These are phyloP conservation scores for Hypomecis punctinalis DNA, from an alignment of 2,888 invertebrate species.

Conservation along the genomic window DNA sequence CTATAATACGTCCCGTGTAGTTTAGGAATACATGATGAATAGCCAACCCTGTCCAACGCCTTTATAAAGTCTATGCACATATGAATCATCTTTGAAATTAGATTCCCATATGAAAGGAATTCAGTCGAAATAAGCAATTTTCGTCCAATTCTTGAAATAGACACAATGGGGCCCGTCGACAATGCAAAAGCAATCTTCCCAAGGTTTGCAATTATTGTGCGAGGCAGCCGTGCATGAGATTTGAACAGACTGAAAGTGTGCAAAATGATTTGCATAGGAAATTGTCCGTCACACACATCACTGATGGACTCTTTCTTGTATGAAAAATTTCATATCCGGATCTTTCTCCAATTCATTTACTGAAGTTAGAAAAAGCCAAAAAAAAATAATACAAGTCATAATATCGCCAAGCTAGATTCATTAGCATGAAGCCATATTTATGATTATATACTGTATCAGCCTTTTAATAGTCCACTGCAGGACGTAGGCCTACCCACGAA, in stretches of 20 bases:
- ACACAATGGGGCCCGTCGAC: constrained; percentile 24
- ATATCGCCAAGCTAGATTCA: too few species aligned
- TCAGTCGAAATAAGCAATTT: constrained; percentile 17
- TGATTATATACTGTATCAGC: too few species aligned
- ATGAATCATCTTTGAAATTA: constrained; percentile 4
- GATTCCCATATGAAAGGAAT: constrained; percentile 8
- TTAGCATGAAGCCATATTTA: too few species aligned
- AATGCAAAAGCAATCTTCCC: constrained; percentile 34
- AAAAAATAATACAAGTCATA: too few species aligned
- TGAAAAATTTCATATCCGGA: constrained; percentile 12
- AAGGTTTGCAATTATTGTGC: constrained; percentile 36
- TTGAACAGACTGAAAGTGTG: constrained; percentile 29
- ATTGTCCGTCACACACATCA: constrained; percentile 26
- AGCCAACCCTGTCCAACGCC: constrained; percentile 10
- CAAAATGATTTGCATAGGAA: constrained; percentile 35
- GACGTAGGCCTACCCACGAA: too few species aligned
- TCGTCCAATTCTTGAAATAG: constrained; percentile 26
- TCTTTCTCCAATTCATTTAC: not conserved
- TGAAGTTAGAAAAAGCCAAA: too few species aligned
- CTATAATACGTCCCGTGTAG: too few species aligned
- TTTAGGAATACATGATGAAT: not conserved
- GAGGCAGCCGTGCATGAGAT: constrained; percentile 37
- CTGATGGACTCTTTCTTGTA: constrained; percentile 20
- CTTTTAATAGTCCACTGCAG: too few species aligned
- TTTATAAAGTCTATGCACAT: constrained; percentile 6